phyloP scores from a whole-genome alignment of 2,888 invertebrate genomes.

The Ferrisia virgata region DNA sequence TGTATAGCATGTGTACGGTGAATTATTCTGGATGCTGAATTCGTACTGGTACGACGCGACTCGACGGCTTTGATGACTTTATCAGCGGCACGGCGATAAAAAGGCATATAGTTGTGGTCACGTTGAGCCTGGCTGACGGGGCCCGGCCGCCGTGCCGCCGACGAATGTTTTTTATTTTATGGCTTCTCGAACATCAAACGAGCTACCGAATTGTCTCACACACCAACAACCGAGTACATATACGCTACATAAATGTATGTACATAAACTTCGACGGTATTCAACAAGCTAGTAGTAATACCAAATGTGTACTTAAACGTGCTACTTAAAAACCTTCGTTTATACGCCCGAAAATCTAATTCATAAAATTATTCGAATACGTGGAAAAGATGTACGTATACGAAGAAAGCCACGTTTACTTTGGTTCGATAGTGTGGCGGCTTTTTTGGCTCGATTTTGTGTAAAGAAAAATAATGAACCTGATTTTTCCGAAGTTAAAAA shows the following conservation, averaged over 20 bases:
- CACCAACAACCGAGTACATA: too few relatives aligned
- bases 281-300: not conserved
- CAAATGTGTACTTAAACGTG: too few relatives aligned
- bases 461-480: too few relatives aligned
- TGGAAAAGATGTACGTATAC: not conserved
- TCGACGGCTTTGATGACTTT: not conserved
- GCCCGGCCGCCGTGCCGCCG: not conserved
- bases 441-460: too few relatives aligned
- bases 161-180: slow-evolving; percentile 22
- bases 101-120: too few relatives aligned
- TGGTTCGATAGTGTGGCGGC: too few relatives aligned
- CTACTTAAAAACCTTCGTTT: not conserved
- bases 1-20: too few relatives aligned
- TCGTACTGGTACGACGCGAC: not conserved
- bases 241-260: too few relatives aligned
- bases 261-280: not conserved
- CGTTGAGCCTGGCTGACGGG: not conserved
- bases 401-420: too few relatives aligned
- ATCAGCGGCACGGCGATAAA: not conserved
- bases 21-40: slow-evolving; percentile 6
- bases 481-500: too few relatives aligned
- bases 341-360: slow-evolving; percentile 2
- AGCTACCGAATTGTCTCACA: slow-evolving; percentile 28
- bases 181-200: slow-evolving; percentile 13
- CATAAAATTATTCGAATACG: not conserved